Percentiles rank a stretch among this genome's conserved stretches.
Evolutionary conservation across 2,888 invertebrate species (phyloP).

Genomic region (Nemotelus pantherinus): DNA sequence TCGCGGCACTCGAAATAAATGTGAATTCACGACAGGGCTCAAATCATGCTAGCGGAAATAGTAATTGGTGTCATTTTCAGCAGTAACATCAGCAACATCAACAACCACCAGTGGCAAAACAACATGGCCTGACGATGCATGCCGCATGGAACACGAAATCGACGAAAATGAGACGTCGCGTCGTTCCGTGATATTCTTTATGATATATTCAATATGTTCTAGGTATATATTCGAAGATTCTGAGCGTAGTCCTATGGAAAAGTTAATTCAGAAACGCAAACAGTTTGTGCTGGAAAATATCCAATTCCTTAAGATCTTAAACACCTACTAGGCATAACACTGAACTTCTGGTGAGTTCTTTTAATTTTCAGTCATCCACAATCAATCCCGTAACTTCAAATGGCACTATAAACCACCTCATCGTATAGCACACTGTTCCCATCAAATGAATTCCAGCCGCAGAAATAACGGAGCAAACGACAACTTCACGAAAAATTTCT

Average conservation of each 20-base stretch:
- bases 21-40: conserved; percentile 36
- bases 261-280: neutral
- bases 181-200: conserved; percentile 9
- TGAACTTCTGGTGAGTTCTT: too few species aligned
- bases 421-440: too few species aligned
- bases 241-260: neutral
- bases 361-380: too few species aligned
- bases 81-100: conserved; percentile 36
- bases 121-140: conserved; percentile 4
- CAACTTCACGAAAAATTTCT: conserved; percentile 27
- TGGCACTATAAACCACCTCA: too few species aligned
- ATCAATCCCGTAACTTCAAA: too few species aligned
- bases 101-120: conserved; percentile 20
- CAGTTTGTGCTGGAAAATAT: conserved; percentile 3
- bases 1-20: conserved; percentile 13
- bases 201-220: conserved; percentile 13
- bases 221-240: neutral
- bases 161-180: conserved; percentile 27
- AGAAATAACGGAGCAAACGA: conserved; percentile 31
- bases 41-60: conserved; percentile 47
- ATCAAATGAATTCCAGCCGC: neutral
- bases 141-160: conserved; percentile 19
- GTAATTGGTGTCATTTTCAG: conserved; percentile 50
- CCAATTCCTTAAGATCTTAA: neutral
- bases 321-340: too few species aligned